Base-by-base conservation (phyloP, 2,113 vertebrate species). In the Blennius ocellaris region DNA sequence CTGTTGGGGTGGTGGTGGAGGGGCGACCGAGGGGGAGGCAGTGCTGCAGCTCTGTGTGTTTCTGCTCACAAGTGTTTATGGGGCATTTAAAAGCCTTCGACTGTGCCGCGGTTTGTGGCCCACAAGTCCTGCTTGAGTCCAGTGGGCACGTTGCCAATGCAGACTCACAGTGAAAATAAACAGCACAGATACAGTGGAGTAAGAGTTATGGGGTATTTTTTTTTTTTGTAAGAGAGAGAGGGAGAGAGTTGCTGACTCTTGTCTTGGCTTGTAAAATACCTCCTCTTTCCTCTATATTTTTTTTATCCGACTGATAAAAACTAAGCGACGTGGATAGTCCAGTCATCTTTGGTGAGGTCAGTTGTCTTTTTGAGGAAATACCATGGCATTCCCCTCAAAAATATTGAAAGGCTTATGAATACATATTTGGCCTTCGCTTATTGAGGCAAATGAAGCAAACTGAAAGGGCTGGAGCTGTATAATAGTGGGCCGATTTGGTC, bases 21-120 rank as follows among this genome's bases (percentile, higher is more conserved):
- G 12, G 7, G 41, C 7, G 41, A 43, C 21, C 2, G 5, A 10
- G 5, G 6, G 61, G 38, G 11, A 11, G 16, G 38, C 30, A 49
- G 78, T 58, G 69, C 44, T 72, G 68, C 66, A 54, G 66, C 76
- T 60, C 56, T 0, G 64, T 64, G 74, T 59, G 56, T 78, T 80
- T 70, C 82, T 71, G 40, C 58, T 44, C 58, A 1, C 41, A 59
- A 57, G 81, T 82, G 77, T 90, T 92, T 90, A 90, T 72, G 78
- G 53, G 70, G 64, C 69, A 63, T 88, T 81, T 90, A 79, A 91
- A 92, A 80, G 77, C 81, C 82, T 87, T 69, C 79, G 83, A 90
- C 88, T 83, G 72, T 68, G 76, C 74, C 70, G 84, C 39, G 86
- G 89, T 90, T 84, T 92, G 88, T 36, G 86, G 86, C 83, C 80